Percentiles rank a stretch among this genome's conserved stretches.
Conservation (phyloP, 2,888 invertebrate species). For the Chironomus tentans region DNA sequence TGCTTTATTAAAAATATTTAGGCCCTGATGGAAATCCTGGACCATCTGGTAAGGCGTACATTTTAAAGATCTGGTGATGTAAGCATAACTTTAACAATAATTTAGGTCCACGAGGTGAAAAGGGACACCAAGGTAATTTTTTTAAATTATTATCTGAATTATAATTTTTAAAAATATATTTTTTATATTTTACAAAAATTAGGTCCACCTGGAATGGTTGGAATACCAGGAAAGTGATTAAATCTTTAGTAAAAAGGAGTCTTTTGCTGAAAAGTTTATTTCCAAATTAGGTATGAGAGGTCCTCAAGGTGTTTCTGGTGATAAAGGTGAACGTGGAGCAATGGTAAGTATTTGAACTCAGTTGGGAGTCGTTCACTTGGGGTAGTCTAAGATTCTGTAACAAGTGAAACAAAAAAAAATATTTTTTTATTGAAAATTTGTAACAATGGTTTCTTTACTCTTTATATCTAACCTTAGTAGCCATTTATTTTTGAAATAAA, state of each 20-base stretch:
- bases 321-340: slow-evolving; percentile 54
- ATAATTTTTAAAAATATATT: neutral
- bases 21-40: slow-evolving; percentile 56
- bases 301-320: slow-evolving; percentile 51
- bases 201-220: slow-evolving; percentile 70
- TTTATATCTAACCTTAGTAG: too few relatives aligned
- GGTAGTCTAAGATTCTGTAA: too few relatives aligned
- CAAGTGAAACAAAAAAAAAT: too few relatives aligned
- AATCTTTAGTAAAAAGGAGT: too few relatives aligned
- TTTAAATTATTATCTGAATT: neutral
- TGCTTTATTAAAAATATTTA: too few relatives aligned
- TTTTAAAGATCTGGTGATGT: neutral
- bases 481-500: too few relatives aligned
- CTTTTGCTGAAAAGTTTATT: neutral
- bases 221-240: slow-evolving; percentile 51
- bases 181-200: neutral
- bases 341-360: neutral
- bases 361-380: too few relatives aligned
- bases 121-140: slow-evolving; percentile 53
- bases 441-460: too few relatives aligned
- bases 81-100: neutral
- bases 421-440: too few relatives aligned
- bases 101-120: slow-evolving; percentile 49
- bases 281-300: slow-evolving; percentile 49
- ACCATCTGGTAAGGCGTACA: slow-evolving; percentile 44